Evolutionary conservation across 2,888 invertebrate species (phyloP), one percentile per base, ranked within the genome.

Genomic region (Sipha maydis): DNA sequence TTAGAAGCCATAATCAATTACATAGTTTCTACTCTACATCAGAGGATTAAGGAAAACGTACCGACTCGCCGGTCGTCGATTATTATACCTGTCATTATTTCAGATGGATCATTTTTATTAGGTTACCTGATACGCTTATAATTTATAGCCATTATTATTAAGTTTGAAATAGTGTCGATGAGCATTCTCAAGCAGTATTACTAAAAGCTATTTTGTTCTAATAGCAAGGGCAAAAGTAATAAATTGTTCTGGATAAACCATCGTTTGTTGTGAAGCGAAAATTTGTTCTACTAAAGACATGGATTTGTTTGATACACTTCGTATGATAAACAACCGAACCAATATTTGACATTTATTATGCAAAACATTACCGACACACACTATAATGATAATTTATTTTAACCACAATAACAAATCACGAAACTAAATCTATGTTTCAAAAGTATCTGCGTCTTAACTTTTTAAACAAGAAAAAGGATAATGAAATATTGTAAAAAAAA

Each of bases 271-370:
- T 83, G 31, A 54, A 38, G 14, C 56, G 56, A 54, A 56, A 56
- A 75, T 75, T 31, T 34, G 73, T 71, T 67, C 73, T 48, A 73
- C 28, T 48, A 69, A 83, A 71, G 83, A 83, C 83, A 17, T 48
- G 54, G 54, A 83, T 83, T 71, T 83, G 71, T 83, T 73, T 71
- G 71, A 31, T 83, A 54, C 71, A 48, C 73, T 83, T 75, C 75
- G 28, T 56, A n/a, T 75, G 75, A 83, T 75, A 75, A 83, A 83
- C 56, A 14, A 56, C 56, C 83, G 34, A 54, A 38, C 56, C 83
- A 75, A 75, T 75, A 34, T 56, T 75, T 38, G 56, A n/a, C 75
- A 75, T 83, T 83, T 75, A 83, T 75, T 56, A 75, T 75, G 56
- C 19, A n/a, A 75, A 75, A 75, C 56, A 75, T 75, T 56, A 83